These are phyloP conservation scores for Nannobrachium achirus DNA, from an alignment of 2,113 vertebrate species.

Conservation along the genomic window DNA sequence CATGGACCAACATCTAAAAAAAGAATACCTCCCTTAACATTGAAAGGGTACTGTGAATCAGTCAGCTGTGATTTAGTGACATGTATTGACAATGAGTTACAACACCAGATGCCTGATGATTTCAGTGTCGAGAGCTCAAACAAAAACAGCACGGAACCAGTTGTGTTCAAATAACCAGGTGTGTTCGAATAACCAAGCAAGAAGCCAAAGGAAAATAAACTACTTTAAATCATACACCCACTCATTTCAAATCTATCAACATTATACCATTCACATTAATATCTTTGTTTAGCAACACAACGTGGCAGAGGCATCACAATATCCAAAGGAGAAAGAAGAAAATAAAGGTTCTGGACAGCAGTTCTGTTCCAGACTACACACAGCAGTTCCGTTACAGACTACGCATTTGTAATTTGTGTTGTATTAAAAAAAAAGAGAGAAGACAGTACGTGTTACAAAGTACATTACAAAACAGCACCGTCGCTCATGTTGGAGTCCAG, in stretches of 20 bases:
- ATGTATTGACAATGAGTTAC: conserved; percentile 87
- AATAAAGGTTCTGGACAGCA: conserved; percentile 68
- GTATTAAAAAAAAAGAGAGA: conserved; percentile 59
- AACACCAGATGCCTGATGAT: conserved; percentile 85
- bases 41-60: conserved; percentile 79
- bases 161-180: conserved; percentile 82
- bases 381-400: conserved; percentile 52
- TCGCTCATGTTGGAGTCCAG: conserved; percentile 86
- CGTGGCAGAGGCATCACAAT: conserved; percentile 87
- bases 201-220: conserved; percentile 81
- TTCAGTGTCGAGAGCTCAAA: conserved; percentile 81
- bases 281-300: conserved; percentile 85
- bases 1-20: conserved; percentile 86
- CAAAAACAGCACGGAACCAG: conserved; percentile 84
- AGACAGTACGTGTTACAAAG: conserved; percentile 54
- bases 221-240: conserved; percentile 91
- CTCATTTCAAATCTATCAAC: conserved; percentile 88
- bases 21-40: conserved; percentile 82
- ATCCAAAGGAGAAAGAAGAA: conserved; percentile 77
- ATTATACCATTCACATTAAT: conserved; percentile 83
- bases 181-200: conserved; percentile 86
- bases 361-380: conserved; percentile 32
- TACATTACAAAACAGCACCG: conserved; percentile 80
- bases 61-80: conserved; percentile 86
- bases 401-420: conserved; percentile 66